A percentile compares a stretch with the other conserved stretches of the same genome.
phyloP scores from a whole-genome alignment of 1,140 invertebrate genomes.

The Macrocentrus cingulum region DNA sequence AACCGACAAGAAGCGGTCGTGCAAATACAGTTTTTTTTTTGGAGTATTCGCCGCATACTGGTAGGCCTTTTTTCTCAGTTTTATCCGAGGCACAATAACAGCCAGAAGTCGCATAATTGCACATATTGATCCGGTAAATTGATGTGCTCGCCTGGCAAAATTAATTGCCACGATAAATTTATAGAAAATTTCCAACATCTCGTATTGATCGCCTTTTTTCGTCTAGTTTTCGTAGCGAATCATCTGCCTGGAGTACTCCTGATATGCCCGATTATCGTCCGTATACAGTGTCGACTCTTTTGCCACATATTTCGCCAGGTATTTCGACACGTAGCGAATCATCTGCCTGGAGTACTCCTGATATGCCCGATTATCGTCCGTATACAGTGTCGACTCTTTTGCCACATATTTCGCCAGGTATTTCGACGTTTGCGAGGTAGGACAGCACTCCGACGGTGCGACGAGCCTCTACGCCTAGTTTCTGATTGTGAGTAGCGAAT shows the following conservation, averaged over 20 bases:
- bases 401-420: too few relatives aligned
- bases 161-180: constrained; percentile 47
- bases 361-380: too few relatives aligned
- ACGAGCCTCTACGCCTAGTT: too few relatives aligned
- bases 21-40: constrained; percentile 50
- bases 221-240: constrained; percentile 45
- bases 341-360: too few relatives aligned
- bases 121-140: constrained; percentile 52
- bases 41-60: constrained; percentile 45
- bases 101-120: constrained; percentile 41
- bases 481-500: too few relatives aligned
- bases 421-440: too few relatives aligned
- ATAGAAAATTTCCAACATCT: constrained; percentile 48
- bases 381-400: too few relatives aligned
- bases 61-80: constrained; percentile 40
- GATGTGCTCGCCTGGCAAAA: constrained; percentile 50
- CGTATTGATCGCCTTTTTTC: constrained; percentile 39
- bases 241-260: constrained; percentile 44
- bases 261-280: constrained; percentile 38
- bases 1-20: constrained; percentile 45
- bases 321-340: too few relatives aligned
- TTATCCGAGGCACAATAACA: constrained; percentile 41
- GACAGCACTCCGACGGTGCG: too few relatives aligned
- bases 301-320: constrained; percentile 48
- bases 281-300: constrained; percentile 38